These are phyloP conservation scores for Creontiades dilutus DNA, from an alignment of 2,888 invertebrate species.

Conservation along the genomic window DNA sequence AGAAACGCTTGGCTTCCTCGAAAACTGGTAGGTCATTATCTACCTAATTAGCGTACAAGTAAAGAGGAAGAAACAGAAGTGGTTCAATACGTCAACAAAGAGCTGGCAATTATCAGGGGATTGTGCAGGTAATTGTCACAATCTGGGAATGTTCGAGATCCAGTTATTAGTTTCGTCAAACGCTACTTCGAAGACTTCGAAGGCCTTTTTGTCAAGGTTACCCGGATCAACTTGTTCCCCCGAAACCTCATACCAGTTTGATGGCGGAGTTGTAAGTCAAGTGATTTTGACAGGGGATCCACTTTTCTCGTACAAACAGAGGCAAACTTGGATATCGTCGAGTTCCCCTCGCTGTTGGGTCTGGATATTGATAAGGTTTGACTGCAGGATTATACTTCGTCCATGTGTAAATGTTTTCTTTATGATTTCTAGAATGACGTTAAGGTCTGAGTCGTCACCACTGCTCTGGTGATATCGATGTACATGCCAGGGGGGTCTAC, in stretches of 20 bases:
- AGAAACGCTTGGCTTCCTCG: no score
- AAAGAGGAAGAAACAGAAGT: no score
- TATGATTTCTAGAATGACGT: no score
- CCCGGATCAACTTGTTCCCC: not conserved
- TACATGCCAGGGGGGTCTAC: no score
- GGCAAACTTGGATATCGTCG: not conserved
- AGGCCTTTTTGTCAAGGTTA: not conserved
- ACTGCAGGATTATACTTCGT: not conserved
- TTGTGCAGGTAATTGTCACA: not conserved
- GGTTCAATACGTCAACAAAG: no score
- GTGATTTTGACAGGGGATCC: not conserved
- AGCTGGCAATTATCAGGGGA: not conserved
- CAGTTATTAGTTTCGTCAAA: conserved; percentile 30
- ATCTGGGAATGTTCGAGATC: not conserved
- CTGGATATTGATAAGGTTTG: not conserved
- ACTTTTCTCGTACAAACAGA: not conserved
- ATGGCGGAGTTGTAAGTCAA: no score
- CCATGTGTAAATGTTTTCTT: no score
- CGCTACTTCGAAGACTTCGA: not conserved
- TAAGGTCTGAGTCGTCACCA: no score
- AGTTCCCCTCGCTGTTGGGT: not conserved
- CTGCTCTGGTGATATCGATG: no score
- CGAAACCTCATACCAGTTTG: no score
- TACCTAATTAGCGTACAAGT: no score
- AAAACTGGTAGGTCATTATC: no score